These are phyloP conservation scores for Orchesella flavescens DNA, from an alignment of 2,888 invertebrate genomes.

Conservation along the genomic window DNA sequence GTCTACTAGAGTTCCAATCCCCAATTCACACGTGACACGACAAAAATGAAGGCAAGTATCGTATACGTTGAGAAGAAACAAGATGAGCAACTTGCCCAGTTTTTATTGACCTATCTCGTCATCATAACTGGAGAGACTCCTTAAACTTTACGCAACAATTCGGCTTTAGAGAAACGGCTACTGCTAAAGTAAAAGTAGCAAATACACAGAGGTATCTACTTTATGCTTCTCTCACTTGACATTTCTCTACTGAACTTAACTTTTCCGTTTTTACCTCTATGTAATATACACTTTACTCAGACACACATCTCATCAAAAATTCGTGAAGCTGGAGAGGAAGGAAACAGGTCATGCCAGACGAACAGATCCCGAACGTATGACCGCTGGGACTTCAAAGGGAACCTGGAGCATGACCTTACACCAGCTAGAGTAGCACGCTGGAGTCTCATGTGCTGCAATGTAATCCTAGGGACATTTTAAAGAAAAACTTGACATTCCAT, in stretches of 20 bases:
- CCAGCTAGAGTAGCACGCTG: not conserved
- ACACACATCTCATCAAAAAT: constrained; percentile 64
- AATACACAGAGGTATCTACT: not conserved
- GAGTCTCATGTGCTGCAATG: constrained; percentile 59
- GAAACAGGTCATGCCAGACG: constrained; percentile 58
- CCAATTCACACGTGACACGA: constrained; percentile 46
- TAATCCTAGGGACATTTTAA: constrained; percentile 66
- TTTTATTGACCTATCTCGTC: constrained; percentile 55
- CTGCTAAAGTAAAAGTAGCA: not conserved
- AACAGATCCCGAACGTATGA: constrained; percentile 56
- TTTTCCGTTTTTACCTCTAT: constrained; percentile 43
- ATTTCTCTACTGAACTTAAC: not conserved
- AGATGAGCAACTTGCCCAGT: constrained; percentile 45
- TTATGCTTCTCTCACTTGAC: not conserved
- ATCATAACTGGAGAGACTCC: constrained; percentile 25
- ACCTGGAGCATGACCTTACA: constrained; percentile 47
- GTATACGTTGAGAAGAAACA: constrained; percentile 5
- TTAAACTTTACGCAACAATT: constrained; percentile 25
- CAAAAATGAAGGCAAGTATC: constrained; percentile 2
- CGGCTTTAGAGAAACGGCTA: constrained; percentile 9
- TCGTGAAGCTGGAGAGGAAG: constrained; percentile 50
- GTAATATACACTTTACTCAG: constrained; percentile 38
- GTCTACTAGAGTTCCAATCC: constrained; percentile 19
- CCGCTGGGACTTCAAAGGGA: constrained; percentile 54
- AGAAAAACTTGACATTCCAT: constrained; percentile 66